Conservation (phyloP, 53 echinoderm and acorn worm genomes). For the Temnopleurus reevesii region DNA sequence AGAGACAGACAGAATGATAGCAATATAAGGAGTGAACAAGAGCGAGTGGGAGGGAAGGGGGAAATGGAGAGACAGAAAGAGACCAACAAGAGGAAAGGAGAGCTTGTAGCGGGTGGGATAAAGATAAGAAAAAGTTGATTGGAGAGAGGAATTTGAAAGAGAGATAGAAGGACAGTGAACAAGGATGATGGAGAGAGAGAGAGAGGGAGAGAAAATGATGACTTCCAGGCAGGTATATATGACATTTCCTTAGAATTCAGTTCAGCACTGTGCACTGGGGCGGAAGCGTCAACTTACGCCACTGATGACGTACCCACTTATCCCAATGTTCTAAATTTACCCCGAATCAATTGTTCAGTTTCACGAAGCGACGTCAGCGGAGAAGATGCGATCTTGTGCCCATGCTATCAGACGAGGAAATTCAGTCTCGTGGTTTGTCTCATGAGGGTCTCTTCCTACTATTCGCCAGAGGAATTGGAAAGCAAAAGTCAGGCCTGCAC, state of each 20-base stretch:
- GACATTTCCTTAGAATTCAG: not conserved
- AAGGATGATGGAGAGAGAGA: not conserved
- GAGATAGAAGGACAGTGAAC: not conserved
- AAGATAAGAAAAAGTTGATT: too few relatives aligned
- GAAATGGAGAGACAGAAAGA: not conserved
- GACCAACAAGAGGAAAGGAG: not conserved
- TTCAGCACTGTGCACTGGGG: not conserved
- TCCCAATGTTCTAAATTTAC: constrained; percentile 33
- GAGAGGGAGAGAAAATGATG: not conserved
- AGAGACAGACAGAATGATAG: not conserved
- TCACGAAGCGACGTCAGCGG: not conserved
- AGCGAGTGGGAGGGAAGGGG: too few relatives aligned
- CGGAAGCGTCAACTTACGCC: constrained; percentile 46
- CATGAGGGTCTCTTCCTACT: not conserved
- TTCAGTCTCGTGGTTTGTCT: not conserved
- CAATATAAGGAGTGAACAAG: not conserved
- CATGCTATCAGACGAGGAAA: not conserved
- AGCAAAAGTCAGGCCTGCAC: not conserved
- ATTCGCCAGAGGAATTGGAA: not conserved
- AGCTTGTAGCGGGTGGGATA: too few relatives aligned
- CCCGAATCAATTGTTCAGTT: constrained; percentile 46
- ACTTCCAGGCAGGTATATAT: not conserved
- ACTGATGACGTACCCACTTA: constrained; percentile 46
- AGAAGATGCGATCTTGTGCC: not conserved
- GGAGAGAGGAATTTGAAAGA: not conserved